Evolutionary conservation across 2,113 vertebrate genomes (phyloP), one percentile per base, ranked within the genome.

Genomic region (Diphyllodes magnificus): DNA sequence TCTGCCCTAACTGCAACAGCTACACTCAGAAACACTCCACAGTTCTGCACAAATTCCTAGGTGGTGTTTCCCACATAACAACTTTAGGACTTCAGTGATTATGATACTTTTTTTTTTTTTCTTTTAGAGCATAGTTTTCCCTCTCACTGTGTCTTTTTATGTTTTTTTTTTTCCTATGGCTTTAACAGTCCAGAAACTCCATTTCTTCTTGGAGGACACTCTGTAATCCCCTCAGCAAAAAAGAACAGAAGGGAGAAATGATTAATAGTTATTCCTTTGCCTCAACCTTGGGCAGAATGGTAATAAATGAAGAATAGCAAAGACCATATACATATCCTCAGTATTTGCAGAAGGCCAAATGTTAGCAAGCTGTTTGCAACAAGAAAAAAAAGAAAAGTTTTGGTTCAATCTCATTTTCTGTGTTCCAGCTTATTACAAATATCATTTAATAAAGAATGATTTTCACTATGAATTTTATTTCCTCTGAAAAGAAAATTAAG

Each of bases 401-500:
- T 78, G 17, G 20, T 56, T 72, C 30, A 11, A 77, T 93, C 71
- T 90, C 15, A 85, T 94, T 94, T 82, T 82, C 82, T 80, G 11
- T 80, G 54, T 77, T 65, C 47, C 76, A 88, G 18, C 11, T 96
- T 86, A 90, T 76, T 85, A 76, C 57, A 83, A 61, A 80, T 83
- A 60, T 80, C 51, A 73, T 93, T 88, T 92, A 93, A 90, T 92
- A 81, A 82, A 77, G 64, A 95, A 73, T 73, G 27, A 73, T 88
- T 92, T 94, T 86, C 71, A 70, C 39, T 57, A 70, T 54, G 59
- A 96, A 76, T 92, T 93, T 88, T 93, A 69, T 96, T 94, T 93
- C 44, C 69, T 92, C 72, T 83, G 65, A 65, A 85, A 90, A 82
- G 76, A 94, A 95, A 84, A 86, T 78, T 89, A 91, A 91, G 64